Base-by-base conservation (phyloP, 2,113 vertebrate species). In the Myotis lucifugus region DNA sequence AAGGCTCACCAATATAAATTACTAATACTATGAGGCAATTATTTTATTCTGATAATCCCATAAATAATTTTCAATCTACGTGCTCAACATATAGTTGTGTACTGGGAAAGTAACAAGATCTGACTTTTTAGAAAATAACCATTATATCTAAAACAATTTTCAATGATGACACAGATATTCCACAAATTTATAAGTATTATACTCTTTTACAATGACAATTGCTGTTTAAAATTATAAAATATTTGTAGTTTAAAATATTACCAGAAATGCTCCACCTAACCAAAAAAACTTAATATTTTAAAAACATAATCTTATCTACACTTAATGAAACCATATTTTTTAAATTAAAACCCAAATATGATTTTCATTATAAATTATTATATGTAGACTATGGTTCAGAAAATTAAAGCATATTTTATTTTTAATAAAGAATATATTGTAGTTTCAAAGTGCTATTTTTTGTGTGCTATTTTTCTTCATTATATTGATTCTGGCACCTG, bases 51-150 rank as follows among this genome's bases (percentile, higher is more conserved):
- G 74, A 95, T 93, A 64, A 85, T 64, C 40, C 72, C 85, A 95
- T 81, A 96, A 94, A 88, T 95, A 96, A 95, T 88, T 90, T 94
- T 56, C 52, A 95, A 92, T 95, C n/a, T 92, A 66, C 83, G 86
- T 82, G 29, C 25, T 92, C 96, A 95, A 91, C 76, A 92, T 13
- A 67, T 52, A 66, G 69, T 83, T 93, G 6, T 91, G 56, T 32
- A 87, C 54, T 88, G 19, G 61, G 27, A 50, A 77, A 81, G 91
- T 95, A 85, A 91, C n/a, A 48, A 78, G n/a, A 81, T 92, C 15
- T 94, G 76, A 87, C 90, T 88, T 90, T 94, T 93, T 92, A 64
- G 61, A 86, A 61, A 94, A 94, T 95, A 69, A 90, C 27, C 21
- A 27, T 23, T 69, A 11, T 73, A 88, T 70, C 29, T 91, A 93